A percentile compares a stretch with the other conserved stretches of the same genome.
Conservation (phyloP, 2,797 vertebrate species). For the Pipistrellus kuhlii region DNA sequence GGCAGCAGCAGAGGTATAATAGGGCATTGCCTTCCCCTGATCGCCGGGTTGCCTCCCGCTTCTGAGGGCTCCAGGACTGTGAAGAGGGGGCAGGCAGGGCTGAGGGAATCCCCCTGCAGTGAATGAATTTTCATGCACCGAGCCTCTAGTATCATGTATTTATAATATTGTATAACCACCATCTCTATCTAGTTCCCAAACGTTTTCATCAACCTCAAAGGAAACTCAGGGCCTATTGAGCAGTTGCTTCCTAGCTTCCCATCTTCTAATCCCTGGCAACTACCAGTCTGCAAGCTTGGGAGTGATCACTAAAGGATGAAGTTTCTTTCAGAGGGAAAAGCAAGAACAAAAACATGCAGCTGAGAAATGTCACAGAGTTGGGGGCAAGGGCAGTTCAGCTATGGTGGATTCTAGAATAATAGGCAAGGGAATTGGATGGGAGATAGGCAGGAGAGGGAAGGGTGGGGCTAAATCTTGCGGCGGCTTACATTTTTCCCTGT, state of each 20-base stretch:
- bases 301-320: neutral
- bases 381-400: neutral
- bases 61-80: no score
- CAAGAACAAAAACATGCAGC: neutral
- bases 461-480: neutral
- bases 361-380: neutral
- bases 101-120: no score
- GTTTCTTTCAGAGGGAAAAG: neutral
- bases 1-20: no score
- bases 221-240: neutral
- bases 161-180: neutral
- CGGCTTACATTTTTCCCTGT: neutral
- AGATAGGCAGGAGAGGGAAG: neutral
- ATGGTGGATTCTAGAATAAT: neutral
- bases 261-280: neutral
- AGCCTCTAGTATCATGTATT: neutral
- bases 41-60: no score
- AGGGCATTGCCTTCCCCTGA: no score
- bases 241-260: neutral
- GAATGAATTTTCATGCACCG: no score
- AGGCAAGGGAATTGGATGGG: neutral
- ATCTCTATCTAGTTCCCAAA: neutral
- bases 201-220: neutral
- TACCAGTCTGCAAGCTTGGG: neutral
- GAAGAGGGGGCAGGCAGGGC: no score